Conservation (phyloP, 2,113 vertebrate species). For the Mixornis gularis region DNA sequence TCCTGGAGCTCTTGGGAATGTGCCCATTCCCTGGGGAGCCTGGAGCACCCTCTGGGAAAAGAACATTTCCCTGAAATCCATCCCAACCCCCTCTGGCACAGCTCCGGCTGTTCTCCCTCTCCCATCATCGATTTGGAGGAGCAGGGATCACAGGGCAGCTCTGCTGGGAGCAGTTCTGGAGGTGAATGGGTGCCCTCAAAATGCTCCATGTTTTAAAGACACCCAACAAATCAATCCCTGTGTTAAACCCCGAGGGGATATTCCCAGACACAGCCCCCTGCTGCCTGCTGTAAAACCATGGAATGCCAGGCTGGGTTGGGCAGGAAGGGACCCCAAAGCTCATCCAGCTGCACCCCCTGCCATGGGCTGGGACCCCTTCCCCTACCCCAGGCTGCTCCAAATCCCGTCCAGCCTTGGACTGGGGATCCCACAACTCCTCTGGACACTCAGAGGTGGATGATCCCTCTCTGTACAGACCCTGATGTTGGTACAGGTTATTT, state of each 20-base stretch:
- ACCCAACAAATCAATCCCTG: fast-evolving
- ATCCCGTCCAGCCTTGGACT: fast-evolving
- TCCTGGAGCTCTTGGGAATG: not conserved
- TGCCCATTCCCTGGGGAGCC: not conserved
- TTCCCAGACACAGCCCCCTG: not conserved
- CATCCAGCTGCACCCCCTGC: not conserved
- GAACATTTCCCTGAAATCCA: not conserved
- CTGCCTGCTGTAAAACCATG: not conserved
- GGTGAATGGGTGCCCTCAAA: fast-evolving
- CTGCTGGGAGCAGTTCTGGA: not conserved
- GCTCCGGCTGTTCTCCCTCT: not conserved
- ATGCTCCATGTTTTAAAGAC: fast-evolving
- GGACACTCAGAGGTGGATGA: fast-evolving
- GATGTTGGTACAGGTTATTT: fast-evolving
- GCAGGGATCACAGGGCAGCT: not conserved
- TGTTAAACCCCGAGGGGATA: not conserved
- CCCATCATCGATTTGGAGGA: fast-evolving
- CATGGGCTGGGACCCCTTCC: not conserved
- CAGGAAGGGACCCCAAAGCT: not conserved
- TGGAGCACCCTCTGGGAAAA: not conserved
- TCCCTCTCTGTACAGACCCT: too few relatives aligned
- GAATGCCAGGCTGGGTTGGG: not conserved
- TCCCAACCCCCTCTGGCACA: not conserved
- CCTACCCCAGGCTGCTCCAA: not conserved
- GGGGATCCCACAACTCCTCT: fast-evolving